Base-by-base conservation (phyloP, 2,113 vertebrate species). In the Podilymbus podiceps region DNA sequence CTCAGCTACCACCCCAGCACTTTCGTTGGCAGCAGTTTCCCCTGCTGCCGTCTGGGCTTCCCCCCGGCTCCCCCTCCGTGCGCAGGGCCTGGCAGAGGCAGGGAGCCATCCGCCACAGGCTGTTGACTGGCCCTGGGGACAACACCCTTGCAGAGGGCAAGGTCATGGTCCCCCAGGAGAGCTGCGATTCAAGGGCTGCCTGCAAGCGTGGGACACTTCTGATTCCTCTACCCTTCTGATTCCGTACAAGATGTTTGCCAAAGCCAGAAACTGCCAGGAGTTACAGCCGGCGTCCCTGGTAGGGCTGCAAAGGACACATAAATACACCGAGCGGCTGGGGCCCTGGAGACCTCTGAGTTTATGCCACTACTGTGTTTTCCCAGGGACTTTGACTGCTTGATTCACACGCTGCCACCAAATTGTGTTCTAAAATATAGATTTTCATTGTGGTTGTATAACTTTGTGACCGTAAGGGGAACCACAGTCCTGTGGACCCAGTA, bases 241-340 rank as follows among this genome's bases (percentile, higher is more conserved):
- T 46, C 72, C 2, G 1, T 62, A 44, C 40, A 20, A 56, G 46
- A 7, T 25, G 21, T 55, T 17, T 67, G 27, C 49, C 77, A 78
- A 30, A 46, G 60, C 49, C 15, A 22, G 77, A 53, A 44, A 62
- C 53, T 44, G 27, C 23, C 16, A 17, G 5, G 52, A 28, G 15
- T 21, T 77, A 13, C 0, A 56, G 64, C 23, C 0, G 0, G 40
- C n/a, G 15, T 31, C 30, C 16, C 31, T 50, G 28, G 28, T 21
- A 38, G 35, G 30, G 69, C 50, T 66, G 35, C 59, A 33, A 53
- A 49, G 52, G n/a, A 30, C 49, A 24, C 31, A 3, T 21, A 62
- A 77, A 46, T 23, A 58, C 28, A 33, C 22, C 4, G 60, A 83
- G 53, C 8, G 27, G 35, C 19, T 47, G 55, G 46, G 55, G 49